Evolutionary conservation across 1,140 invertebrate species (phyloP).

Genomic region (Heliconius congener): DNA sequence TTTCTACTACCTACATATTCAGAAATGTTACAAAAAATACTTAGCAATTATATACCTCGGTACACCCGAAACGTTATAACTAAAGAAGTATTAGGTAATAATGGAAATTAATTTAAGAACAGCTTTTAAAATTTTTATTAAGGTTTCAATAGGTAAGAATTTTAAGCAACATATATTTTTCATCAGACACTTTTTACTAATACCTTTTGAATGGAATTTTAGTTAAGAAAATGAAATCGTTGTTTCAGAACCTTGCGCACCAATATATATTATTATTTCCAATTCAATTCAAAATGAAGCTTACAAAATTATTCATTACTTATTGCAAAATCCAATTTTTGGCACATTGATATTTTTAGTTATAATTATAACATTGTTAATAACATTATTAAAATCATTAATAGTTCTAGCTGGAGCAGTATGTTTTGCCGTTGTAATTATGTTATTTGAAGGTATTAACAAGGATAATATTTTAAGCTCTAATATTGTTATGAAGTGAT

Average conservation of each 20-base stretch:
- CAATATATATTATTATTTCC: neutral
- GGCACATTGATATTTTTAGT: slow-evolving; percentile 43
- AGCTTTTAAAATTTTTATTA: slow-evolving; percentile 48
- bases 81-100: slow-evolving; percentile 13
- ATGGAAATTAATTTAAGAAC: slow-evolving; percentile 58
- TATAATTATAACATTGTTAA: slow-evolving; percentile 27
- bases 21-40: neutral
- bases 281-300: slow-evolving; percentile 15
- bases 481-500: neutral
- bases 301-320: slow-evolving; percentile 23
- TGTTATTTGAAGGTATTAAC: slow-evolving; percentile 50
- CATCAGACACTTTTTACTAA: neutral
- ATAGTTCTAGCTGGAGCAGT: slow-evolving; percentile 37
- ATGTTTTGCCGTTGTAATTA: slow-evolving; percentile 38
- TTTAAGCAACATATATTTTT: slow-evolving; percentile 5
- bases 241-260: slow-evolving; percentile 47
- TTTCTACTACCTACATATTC: neutral
- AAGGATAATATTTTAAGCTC: neutral
- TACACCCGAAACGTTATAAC: no score
- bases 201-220: neutral
- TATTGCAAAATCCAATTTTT: slow-evolving; percentile 48
- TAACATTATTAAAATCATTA: slow-evolving; percentile 36
- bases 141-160: slow-evolving; percentile 47
- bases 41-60: no score
- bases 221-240: neutral